Conservation (phyloP, 2,113 vertebrate genomes). For the Chaenocephalus aceratus region DNA sequence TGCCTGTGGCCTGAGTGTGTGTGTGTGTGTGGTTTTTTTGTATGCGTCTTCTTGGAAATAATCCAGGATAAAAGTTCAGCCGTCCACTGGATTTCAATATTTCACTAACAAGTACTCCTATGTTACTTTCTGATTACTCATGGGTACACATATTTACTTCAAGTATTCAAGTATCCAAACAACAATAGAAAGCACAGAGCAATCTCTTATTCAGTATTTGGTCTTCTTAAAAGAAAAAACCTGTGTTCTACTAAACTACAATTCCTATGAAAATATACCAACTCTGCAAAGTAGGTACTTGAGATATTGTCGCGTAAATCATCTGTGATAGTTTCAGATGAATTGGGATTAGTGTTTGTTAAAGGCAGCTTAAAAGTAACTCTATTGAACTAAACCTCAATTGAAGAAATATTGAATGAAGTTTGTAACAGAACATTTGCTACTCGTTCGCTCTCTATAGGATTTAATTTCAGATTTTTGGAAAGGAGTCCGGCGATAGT, state of each 20-base stretch:
- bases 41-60: constrained; percentile 26
- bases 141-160: too few relatives aligned
- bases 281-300: too few relatives aligned
- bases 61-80: constrained; percentile 23
- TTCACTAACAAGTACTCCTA: not conserved
- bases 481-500: not conserved
- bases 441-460: not conserved
- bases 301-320: too few relatives aligned
- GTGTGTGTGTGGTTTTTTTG: constrained; percentile 42
- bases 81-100: constrained; percentile 22
- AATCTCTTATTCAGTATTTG: not conserved
- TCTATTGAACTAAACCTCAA: too few relatives aligned
- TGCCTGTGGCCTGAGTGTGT: constrained; percentile 67
- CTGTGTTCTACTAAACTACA: too few relatives aligned
- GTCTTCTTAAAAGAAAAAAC: too few relatives aligned
- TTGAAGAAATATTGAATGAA: not conserved
- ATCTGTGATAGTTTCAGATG: too few relatives aligned
- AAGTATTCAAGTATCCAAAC: not conserved
- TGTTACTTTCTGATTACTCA: constrained; percentile 1
- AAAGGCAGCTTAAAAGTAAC: too few relatives aligned
- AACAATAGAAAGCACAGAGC: not conserved
- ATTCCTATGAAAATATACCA: too few relatives aligned
- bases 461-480: not conserved
- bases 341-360: too few relatives aligned
- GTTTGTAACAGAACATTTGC: not conserved